phyloP scores from a whole-genome alignment of 2,888 invertebrate species.

The Erpobdella octoculata region DNA sequence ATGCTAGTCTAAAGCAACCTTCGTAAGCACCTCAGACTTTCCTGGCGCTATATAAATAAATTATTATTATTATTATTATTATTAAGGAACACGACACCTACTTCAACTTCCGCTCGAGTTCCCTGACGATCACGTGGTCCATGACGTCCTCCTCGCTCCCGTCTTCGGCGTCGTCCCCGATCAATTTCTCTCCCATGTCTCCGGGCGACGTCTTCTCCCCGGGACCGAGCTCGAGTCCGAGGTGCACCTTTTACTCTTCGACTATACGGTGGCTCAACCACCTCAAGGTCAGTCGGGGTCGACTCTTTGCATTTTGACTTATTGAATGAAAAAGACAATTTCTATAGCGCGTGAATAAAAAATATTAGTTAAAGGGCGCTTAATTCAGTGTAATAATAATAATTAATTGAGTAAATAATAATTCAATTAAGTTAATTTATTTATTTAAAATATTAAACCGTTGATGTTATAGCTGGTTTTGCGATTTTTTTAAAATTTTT shows the following conservation, averaged over 20 bases:
- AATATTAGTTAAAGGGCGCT: too few species aligned
- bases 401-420: too few species aligned
- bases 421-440: too few species aligned
- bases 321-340: background rate
- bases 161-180: background rate
- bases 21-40: too few species aligned
- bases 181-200: background rate
- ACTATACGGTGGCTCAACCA: constrained; percentile 92
- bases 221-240: constrained; percentile 1
- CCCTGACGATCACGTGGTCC: background rate
- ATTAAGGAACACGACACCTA: constrained; percentile 36
- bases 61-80: background rate
- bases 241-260: constrained; percentile 73
- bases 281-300: constrained; percentile 62
- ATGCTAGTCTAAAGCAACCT: too few species aligned
- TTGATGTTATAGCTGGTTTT: background rate
- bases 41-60: too few species aligned
- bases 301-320: background rate
- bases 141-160: background rate
- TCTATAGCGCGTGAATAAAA: background rate
- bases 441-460: background rate
- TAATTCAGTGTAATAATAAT: too few species aligned
- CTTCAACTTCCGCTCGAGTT: constrained; percentile 58
- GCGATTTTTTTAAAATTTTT: background rate
- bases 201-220: constrained; percentile 1